Conservation (phyloP, 2,888 invertebrate genomes). For the Idaea biselata region DNA sequence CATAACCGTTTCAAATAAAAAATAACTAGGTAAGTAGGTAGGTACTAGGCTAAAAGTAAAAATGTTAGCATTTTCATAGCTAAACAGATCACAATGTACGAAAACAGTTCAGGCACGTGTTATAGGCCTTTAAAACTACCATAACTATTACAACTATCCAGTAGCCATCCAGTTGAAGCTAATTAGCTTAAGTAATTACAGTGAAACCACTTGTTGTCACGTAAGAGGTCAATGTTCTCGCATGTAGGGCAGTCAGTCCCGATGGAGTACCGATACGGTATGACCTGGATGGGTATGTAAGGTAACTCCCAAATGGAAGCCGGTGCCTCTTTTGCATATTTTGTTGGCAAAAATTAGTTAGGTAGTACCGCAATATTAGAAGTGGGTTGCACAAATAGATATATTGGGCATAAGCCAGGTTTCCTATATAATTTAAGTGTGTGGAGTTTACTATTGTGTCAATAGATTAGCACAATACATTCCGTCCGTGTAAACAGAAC, state of each 20-base stretch:
- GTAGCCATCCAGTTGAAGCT: neutral
- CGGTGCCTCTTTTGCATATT: neutral
- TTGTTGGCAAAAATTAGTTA: neutral
- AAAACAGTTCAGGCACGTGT: neutral
- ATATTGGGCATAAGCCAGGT: too few species aligned
- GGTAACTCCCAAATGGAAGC: neutral
- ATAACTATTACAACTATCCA: neutral
- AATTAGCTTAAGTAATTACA: neutral
- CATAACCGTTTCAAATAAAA: neutral
- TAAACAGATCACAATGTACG: neutral
- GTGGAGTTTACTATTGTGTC: too few species aligned
- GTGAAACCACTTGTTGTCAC: neutral
- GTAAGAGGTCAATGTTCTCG: neutral
- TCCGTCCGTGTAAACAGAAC: too few species aligned
- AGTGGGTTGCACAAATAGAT: too few species aligned
- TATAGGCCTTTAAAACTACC: neutral
- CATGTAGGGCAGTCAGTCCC: slow-evolving; percentile 14
- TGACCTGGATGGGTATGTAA: neutral
- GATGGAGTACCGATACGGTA: slow-evolving; percentile 21
- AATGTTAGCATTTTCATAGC: neutral
- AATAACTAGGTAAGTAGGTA: neutral
- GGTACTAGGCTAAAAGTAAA: neutral
- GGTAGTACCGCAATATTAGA: neutral
- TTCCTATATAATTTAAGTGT: too few species aligned
- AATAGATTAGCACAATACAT: too few species aligned